phyloP scores from a whole-genome alignment of 1,140 invertebrate genomes.

The Antheraea pernyi region DNA sequence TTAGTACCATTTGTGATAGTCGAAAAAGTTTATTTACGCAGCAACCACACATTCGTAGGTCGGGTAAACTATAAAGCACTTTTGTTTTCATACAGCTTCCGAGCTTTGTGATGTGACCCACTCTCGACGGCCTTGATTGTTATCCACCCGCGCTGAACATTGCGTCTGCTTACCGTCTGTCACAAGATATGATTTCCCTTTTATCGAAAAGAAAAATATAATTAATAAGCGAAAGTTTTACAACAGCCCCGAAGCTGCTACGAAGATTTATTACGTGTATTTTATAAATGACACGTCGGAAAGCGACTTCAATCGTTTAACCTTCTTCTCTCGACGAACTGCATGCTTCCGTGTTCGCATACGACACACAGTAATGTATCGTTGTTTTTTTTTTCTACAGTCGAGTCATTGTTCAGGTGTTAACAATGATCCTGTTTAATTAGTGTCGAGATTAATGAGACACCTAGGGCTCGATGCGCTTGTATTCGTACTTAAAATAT shows the following conservation, averaged over 20 bases:
- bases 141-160: conserved; percentile 53
- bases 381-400: conserved; percentile 32
- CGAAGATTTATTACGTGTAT: conserved; percentile 32
- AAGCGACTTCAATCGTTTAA: conserved; percentile 40
- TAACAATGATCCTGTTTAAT: conserved; percentile 40
- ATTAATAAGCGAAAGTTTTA: conserved; percentile 65
- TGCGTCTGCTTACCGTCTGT: conserved; percentile 60
- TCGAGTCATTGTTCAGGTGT: conserved; percentile 47
- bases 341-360: conserved; percentile 33
- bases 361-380: conserved; percentile 25
- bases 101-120: conserved; percentile 33
- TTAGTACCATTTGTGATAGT: neutral
- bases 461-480: conserved; percentile 7
- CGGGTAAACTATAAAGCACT: conserved; percentile 50
- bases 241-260: conserved; percentile 24
- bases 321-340: conserved; percentile 32
- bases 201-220: conserved; percentile 42
- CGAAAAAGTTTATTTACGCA: neutral
- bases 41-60: neutral
- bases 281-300: conserved; percentile 40
- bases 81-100: conserved; percentile 66
- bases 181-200: conserved; percentile 65
- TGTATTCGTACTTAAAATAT: neutral
- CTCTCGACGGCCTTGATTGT: conserved; percentile 55
- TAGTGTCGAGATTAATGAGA: conserved; percentile 26